Evolutionary conservation across 2,113 vertebrate genomes (phyloP).

Genomic region (Empidonax traillii): DNA sequence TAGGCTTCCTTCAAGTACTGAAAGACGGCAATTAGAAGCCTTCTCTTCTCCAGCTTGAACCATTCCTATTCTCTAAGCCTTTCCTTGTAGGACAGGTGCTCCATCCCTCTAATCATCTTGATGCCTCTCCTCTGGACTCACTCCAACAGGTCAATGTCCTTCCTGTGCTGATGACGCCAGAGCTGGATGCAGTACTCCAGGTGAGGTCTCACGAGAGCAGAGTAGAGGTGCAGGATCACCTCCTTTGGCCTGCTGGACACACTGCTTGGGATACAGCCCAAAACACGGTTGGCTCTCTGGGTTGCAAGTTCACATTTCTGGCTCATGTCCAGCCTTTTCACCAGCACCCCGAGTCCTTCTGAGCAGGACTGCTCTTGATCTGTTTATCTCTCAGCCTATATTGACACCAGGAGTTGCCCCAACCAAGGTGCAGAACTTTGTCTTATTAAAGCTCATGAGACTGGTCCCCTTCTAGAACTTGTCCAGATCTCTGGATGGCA

Average conservation of each 20-base stretch:
- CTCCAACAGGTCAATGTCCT: background rate
- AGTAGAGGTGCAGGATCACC: background rate
- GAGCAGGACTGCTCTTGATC: background rate
- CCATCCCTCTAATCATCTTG: background rate
- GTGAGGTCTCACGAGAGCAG: background rate
- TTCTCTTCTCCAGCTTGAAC: background rate
- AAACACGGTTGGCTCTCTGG: background rate
- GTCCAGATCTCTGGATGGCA: background rate
- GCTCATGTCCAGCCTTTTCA: background rate
- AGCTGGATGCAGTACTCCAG: background rate
- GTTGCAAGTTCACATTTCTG: background rate
- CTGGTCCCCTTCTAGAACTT: background rate
- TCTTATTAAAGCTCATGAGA: background rate
- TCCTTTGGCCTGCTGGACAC: background rate
- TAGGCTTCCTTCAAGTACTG: background rate
- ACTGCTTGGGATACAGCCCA: background rate
- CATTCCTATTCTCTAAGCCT: background rate
- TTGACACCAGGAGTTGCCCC: background rate
- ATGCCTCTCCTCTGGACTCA: background rate
- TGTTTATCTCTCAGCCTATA: accelerated
- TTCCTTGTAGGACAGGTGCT: accelerated
- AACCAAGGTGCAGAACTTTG: background rate
- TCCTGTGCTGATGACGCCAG: background rate
- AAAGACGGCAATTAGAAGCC: background rate
- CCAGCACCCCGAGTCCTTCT: background rate